Conservation (phyloP, 2,888 invertebrate genomes). For the Nematopogon swammerdamellus region DNA sequence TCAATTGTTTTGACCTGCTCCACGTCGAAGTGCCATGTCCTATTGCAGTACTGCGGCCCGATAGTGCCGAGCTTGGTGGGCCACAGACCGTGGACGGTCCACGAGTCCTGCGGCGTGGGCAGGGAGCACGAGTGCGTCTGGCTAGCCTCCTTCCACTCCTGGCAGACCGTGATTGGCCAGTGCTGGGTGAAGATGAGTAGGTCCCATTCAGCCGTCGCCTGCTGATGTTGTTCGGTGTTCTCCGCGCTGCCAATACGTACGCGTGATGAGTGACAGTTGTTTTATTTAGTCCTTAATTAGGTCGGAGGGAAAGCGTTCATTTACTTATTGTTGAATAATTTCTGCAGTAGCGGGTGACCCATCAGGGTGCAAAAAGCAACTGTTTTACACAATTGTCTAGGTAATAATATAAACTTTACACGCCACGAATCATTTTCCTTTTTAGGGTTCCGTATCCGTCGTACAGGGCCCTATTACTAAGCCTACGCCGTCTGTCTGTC, state of each 20-base stretch:
- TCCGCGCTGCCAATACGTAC: not conserved
- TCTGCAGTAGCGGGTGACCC: no score
- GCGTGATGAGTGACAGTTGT: no score
- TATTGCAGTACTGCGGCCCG: slow-evolving; percentile 72
- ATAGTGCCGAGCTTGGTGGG: slow-evolving; percentile 65
- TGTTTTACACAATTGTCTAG: no score
- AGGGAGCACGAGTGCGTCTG: slow-evolving; percentile 60
- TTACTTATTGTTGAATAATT: no score
- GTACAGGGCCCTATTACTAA: no score
- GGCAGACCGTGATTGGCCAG: slow-evolving; percentile 75
- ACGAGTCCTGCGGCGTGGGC: slow-evolving; percentile 58
- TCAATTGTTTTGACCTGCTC: slow-evolving; percentile 57
- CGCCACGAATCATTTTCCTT: no score
- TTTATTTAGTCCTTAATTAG: no score
- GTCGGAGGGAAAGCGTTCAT: no score
- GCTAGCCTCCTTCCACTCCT: slow-evolving; percentile 63
- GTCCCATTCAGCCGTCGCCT: slow-evolving; percentile 56
- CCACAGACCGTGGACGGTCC: slow-evolving; percentile 85
- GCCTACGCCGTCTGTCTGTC: no score
- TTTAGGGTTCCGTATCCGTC: no score
- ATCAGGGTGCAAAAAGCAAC: no score
- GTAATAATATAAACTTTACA: no score
- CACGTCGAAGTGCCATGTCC: slow-evolving; percentile 62
- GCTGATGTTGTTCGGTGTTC: not conserved
- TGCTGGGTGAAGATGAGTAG: slow-evolving; percentile 75